Percentiles rank a stretch among this genome's conserved stretches.
Conservation (phyloP, 2,888 invertebrate species). For the Corbicula japonica region DNA sequence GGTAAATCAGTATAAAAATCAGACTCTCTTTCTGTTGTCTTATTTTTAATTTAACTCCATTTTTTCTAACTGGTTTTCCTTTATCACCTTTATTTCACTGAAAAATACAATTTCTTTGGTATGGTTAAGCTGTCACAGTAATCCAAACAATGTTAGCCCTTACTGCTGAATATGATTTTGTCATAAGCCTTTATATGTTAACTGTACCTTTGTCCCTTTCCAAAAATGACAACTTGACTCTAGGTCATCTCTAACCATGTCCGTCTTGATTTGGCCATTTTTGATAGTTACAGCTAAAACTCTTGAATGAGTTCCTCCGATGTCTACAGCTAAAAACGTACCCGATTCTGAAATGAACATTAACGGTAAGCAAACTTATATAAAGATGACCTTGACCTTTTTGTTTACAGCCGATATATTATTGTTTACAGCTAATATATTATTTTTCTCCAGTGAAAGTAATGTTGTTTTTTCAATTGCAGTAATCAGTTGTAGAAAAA, state of each 20-base stretch:
- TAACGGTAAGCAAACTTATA: background rate
- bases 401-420: background rate
- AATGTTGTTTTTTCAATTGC: too few relatives aligned
- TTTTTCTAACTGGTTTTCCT: too few relatives aligned
- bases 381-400: background rate
- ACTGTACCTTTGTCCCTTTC: background rate
- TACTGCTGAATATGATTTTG: too few relatives aligned
- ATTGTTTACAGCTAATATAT: background rate
- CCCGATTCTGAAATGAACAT: slow-evolving; percentile 92
- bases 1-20: too few relatives aligned
- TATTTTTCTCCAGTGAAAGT: background rate
- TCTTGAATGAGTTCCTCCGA: slow-evolving; percentile 99
- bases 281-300: slow-evolving; percentile 95
- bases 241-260: slow-evolving; percentile 2
- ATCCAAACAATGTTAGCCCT: too few relatives aligned
- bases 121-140: background rate
- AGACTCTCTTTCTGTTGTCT: too few relatives aligned
- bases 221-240: background rate
- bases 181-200: too few relatives aligned
- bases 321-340: slow-evolving; percentile 97
- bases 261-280: slow-evolving; percentile 85
- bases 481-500: background rate
- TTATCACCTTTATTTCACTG: too few relatives aligned
- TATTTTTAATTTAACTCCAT: too few relatives aligned
- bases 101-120: background rate